Conservation (phyloP, 2,888 invertebrate species). For the Himalopsyche japonica region DNA sequence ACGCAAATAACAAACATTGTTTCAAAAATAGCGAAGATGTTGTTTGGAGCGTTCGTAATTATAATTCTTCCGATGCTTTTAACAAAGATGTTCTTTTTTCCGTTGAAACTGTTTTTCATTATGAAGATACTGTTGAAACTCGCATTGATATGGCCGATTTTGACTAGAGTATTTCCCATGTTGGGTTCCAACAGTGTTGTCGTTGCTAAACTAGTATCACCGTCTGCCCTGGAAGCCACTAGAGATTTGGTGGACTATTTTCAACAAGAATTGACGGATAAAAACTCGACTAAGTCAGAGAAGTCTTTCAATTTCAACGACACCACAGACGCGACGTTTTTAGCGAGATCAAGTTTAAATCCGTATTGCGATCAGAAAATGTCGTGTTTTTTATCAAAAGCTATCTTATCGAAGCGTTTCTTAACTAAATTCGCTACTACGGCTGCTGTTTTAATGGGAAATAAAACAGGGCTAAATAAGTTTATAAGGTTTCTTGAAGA, state of each 20-base stretch:
- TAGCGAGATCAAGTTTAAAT: not conserved
- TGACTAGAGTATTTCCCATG: conserved; percentile 55
- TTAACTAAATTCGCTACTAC: conserved; percentile 14
- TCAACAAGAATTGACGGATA: not conserved
- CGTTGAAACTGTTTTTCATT: conserved; percentile 50
- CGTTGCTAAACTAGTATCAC: conserved; percentile 12
- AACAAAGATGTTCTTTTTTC: conserved; percentile 53
- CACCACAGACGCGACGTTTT: not conserved
- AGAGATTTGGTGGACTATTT: conserved; percentile 20
- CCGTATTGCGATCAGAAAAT: conserved; percentile 25
- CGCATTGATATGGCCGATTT: conserved; percentile 55
- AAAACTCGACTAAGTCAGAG: conserved; percentile 11
- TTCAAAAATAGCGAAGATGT: conserved; percentile 55
- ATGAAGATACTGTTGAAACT: conserved; percentile 55
- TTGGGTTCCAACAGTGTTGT: conserved; percentile 41
- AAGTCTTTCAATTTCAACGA: conserved; percentile 2
- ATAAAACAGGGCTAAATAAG: not conserved
- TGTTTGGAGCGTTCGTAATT: conserved; percentile 54
- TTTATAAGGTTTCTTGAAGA: conserved; percentile 23
- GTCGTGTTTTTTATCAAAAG: conserved; percentile 23
- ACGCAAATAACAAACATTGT: conserved; percentile 29
- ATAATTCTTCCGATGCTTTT: conserved; percentile 52
- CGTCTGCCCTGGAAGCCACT: conserved; percentile 14
- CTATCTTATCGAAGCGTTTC: conserved; percentile 16
- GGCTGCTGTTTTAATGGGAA: not conserved